Evolutionary conservation across 2,113 vertebrate species (phyloP), one percentile per base, ranked within the genome.

Genomic region (Ardeotis arabs): DNA sequence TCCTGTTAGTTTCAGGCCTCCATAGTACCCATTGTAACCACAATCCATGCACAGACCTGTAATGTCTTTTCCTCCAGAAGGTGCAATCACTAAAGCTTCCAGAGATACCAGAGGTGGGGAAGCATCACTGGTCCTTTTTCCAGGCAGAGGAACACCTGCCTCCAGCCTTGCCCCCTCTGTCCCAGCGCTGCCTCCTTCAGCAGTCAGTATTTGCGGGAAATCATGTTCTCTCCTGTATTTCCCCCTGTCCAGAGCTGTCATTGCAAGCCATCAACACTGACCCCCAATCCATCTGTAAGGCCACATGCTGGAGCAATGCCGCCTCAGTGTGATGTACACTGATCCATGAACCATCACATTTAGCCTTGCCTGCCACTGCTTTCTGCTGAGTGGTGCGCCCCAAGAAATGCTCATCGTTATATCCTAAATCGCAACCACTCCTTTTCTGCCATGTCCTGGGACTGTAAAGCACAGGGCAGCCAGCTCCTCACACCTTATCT

Each of bases 221-320:
- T 53, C 33, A 16, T 0, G 1, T 35, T 45, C 41, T 70, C 45
- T 62, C 24, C 22, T 58, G 15, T 33, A 52, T 37, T 62, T 6
- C 10, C 21, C 8, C 12, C 9, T 47, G 29, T 66, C 62, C 6
- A 1, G 63, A 35, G 6, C 2, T 67, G 35, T 29, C 58, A 47
- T 18, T 13, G 10, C 53, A 66, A 80, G 31, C 41, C 53, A 12
- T 10, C 0, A 1, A 28, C 41, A 14, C 1, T 8, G 49, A 15
- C 24, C 41, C 19, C 29, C 24, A 47, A 16, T 12, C 24, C 24
- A 20, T 24, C 56, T 47, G 56, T 49, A 77, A 62, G 75, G 33
- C 19, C 79, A 56, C 7, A 2, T 10, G 29, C 47, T 41, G 50
- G 47, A 66, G 6, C 7, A 58, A 22, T 2, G 1, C 22, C 49